Base-by-base conservation (phyloP, 2,888 invertebrate species). In the Habrosyne pyritoides region DNA sequence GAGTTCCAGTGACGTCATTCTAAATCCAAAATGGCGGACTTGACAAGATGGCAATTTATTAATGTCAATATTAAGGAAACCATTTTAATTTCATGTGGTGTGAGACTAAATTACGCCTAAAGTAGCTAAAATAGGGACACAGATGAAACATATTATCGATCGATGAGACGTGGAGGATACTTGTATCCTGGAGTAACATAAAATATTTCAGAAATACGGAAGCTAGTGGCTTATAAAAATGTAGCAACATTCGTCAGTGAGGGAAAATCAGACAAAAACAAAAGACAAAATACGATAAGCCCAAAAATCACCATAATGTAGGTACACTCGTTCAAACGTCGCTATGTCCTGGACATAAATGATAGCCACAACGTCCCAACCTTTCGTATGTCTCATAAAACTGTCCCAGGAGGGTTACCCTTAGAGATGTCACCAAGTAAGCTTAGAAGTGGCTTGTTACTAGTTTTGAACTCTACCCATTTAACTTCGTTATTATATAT, bases 341-440 rank as follows among this genome's bases (percentile, higher is more conserved):
- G 28, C 28, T 21, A 21, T 33, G 28, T 49, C 26, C 21, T 33
- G 54, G 28, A 33, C 48, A 33, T 22, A 48, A 48, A 47, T 28
- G 28, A 50, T 42, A 18, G 18, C 18, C 8, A 8, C 42, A 42
- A 12, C 36, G 28, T 24, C 26, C 30, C 47, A 53, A 53, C 55
- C 56, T 54, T 49, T 54, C 52, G 28, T 49, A 42, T 56, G 51
- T 24, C 52, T 47, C 53, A 52, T 53, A 55, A 53, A 56, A 42
- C 48, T 53, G 26, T 56, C 50, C 28, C 53, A 22, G 26, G n/a
- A 28, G 49, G 51, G 46, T 28, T 49, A 10, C 4, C 24, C n/a
- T 2, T 36, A 36, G 36, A 42, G 18, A 42, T 42, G n/a, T n/a
- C n/a, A n/a, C 18, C 1, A 18, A 42, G 6, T 2, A 8, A 2